A percentile compares a stretch with the other conserved stretches of the same genome.
These are phyloP conservation scores for Montipora efflorescens DNA, from an alignment of 64 coral and sea anemone species.

Conservation along the genomic window DNA sequence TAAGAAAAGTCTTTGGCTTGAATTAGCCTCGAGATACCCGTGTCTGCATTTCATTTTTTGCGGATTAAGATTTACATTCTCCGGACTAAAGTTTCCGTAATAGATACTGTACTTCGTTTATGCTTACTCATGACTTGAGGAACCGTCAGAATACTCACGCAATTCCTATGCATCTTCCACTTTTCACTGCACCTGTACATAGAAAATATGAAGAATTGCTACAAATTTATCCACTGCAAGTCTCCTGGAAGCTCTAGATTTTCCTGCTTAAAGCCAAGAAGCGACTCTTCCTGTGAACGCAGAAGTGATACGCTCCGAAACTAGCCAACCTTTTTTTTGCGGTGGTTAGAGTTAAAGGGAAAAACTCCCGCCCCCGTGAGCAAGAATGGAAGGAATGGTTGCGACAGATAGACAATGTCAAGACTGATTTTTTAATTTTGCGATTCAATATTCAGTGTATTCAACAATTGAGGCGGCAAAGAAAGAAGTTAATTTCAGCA, in stretches of 20 bases:
- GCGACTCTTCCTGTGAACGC: background rate
- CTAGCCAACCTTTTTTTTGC: background rate
- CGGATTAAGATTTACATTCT: background rate
- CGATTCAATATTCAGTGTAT: too few relatives aligned
- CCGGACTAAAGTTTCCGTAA: background rate
- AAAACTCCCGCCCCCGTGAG: background rate
- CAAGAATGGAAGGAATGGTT: background rate
- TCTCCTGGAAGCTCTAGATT: background rate
- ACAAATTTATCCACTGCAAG: background rate
- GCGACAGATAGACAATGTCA: too few relatives aligned
- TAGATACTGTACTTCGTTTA: background rate
- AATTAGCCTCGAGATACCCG: too few relatives aligned
- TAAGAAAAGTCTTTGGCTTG: background rate
- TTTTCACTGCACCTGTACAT: background rate
- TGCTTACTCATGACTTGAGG: slow-evolving; percentile 1
- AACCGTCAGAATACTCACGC: background rate
- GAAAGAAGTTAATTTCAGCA: too few relatives aligned
- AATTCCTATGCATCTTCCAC: background rate
- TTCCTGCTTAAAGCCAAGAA: background rate
- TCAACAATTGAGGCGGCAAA: too few relatives aligned
- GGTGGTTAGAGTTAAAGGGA: background rate
- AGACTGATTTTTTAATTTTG: too few relatives aligned
- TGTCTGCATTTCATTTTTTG: background rate
- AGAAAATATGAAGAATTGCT: background rate
- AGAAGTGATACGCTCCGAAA: background rate